phyloP scores from a whole-genome alignment of 2,113 vertebrate species.

The rabbit (Oryctolagus cuniculus) region mOryCun1.1 NC_091438.1:14734501-14735000 shows the following conservation, averaged over 20 bases:
- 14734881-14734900: neutral
- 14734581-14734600: too few species aligned
- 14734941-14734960: neutral
- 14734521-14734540: neutral
- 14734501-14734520: neutral
- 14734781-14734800: slow-evolving; percentile 75
- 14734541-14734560: neutral
- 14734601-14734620: too few species aligned
- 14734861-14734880: neutral
- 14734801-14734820: slow-evolving; percentile 59
- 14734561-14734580: too few species aligned
- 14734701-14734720: slow-evolving; percentile 43
- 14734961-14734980: too few species aligned
- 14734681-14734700: too few species aligned
- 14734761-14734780: neutral
- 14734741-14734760: too few species aligned
- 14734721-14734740: neutral
- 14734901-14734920: neutral
- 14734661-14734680: too few species aligned
- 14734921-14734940: neutral
- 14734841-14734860: too few species aligned
- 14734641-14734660: too few species aligned
- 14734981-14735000: too few species aligned
- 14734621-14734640: too few species aligned
- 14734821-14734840: neutral